A percentile compares a stretch with the other conserved stretches of the same genome.
These are phyloP conservation scores for Geodia barretti DNA, from an alignment of 37 sponge, comb jelly and placozoan species.

Conservation along the genomic window DNA sequence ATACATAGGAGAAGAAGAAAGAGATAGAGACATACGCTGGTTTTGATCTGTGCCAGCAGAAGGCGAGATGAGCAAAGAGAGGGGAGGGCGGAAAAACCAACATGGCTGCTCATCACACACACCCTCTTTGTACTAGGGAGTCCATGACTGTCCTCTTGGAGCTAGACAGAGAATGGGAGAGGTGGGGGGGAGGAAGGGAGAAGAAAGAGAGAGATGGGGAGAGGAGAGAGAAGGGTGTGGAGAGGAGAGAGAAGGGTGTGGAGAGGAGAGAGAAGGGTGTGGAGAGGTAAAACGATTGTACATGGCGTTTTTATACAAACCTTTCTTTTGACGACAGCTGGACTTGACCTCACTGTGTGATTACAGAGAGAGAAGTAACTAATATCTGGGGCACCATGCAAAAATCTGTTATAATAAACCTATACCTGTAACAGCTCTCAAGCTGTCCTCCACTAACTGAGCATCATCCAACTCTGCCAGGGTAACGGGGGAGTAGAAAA, in stretches of 20 bases:
- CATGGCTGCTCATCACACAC: conserved; percentile 13
- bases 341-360: conserved; percentile 17
- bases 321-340: conserved; percentile 53
- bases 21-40: conserved; percentile 52
- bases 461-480: conserved; percentile 17
- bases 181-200: neutral
- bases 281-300: neutral
- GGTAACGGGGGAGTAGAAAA: neutral
- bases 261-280: neutral
- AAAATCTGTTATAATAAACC: too few relatives aligned
- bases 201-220: neutral
- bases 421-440: conserved; percentile 25
- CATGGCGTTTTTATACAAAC: neutral
- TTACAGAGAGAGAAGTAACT: too few relatives aligned
- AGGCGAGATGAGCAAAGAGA: neutral
- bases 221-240: neutral
- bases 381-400: too few relatives aligned
- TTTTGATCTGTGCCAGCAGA: conserved; percentile 13
- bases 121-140: conserved; percentile 38
- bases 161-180: conserved; percentile 2
- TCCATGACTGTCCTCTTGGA: neutral
- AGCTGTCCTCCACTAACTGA: neutral
- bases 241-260: neutral
- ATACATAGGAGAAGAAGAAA: too few relatives aligned
- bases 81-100: conserved; percentile 15